Evolutionary conservation across 2,888 invertebrate species (phyloP), one percentile per base, ranked within the genome.

Genomic region (Chloromyia formosa): DNA sequence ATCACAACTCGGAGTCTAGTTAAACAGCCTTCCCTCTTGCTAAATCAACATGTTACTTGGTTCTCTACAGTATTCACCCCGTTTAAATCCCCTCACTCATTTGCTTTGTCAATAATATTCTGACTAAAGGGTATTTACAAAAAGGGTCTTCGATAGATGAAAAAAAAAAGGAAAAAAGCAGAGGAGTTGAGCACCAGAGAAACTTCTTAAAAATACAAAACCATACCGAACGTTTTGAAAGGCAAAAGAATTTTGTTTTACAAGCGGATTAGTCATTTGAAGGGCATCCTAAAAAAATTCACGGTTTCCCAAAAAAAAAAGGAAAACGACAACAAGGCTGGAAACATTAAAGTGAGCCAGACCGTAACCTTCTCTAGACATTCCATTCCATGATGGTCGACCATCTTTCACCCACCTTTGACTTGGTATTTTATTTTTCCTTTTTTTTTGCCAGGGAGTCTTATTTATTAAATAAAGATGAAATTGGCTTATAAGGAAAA

Each of bases 391-490:
- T 12, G 12, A 14, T 0, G 9, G 20, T 14, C 16, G 35, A 27
- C 16, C 35, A 16, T n/a, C 54, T 27, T 14, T 20, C 35, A 35
- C 1, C 64, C 64, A 64, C 64, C 53, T 69, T 35, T 69, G 35
- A 27, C 54, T 69, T 35, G 27, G 27, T 35, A 35, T 35, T 35
- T 35, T 35, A 7, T 35, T 69, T 54, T 54, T 60, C n/a, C 60
- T 60, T 2, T 23, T 27, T 60, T 60, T 56, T 69, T 56, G 27
- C 27, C 27, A 35, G 27, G 7, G 64, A 64, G 64, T 64, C 40
- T n/a, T 64, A 64, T 69, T 69, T 69, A 69, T 69, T 69, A 69
- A 69, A 69, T 69, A 69, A 69, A 53, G 69, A 69, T 69, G 54
- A 69, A 69, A 69, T 69, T 69, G 69, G 69, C 69, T 69, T 69